A percentile compares a stretch with the other conserved stretches of the same genome.
phyloP scores from a whole-genome alignment of 1,140 invertebrate species.

The Ips typographus region DNA sequence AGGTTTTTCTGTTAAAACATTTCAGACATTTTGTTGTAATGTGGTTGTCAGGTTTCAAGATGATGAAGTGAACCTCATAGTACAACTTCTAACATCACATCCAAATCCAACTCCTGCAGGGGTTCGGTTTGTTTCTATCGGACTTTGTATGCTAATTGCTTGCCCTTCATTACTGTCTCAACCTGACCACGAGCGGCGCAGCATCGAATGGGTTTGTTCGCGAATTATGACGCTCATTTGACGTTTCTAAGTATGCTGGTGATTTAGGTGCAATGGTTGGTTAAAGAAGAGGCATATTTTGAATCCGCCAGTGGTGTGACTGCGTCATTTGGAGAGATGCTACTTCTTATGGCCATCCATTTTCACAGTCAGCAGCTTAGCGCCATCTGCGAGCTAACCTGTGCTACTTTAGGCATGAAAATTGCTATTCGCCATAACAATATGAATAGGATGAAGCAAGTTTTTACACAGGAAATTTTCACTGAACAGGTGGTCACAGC shows the following conservation, averaged over 20 bases:
- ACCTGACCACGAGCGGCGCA: slow-evolving; percentile 80
- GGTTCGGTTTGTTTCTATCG: slow-evolving; percentile 89
- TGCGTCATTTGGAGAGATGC: slow-evolving; percentile 93
- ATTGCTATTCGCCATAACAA: slow-evolving; percentile 89
- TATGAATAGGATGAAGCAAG: slow-evolving; percentile 87
- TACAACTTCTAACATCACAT: slow-evolving; percentile 84
- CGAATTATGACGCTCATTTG: neutral
- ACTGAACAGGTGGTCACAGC: slow-evolving; percentile 96
- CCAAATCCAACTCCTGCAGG: slow-evolving; percentile 88
- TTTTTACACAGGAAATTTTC: slow-evolving; percentile 97
- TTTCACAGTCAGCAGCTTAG: slow-evolving; percentile 93
- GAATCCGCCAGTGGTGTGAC: slow-evolving; percentile 76
- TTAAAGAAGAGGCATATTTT: slow-evolving; percentile 85
- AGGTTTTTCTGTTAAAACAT: slow-evolving; percentile 33
- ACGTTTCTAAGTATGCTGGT: neutral
- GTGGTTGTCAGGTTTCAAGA: slow-evolving; percentile 72
- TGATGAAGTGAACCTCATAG: slow-evolving; percentile 83
- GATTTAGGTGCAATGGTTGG: slow-evolving; percentile 76
- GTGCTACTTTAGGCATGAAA: slow-evolving; percentile 93
- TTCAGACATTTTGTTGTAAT: neutral
- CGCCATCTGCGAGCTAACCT: slow-evolving; percentile 91
- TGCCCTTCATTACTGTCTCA: slow-evolving; percentile 83
- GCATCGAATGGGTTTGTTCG: slow-evolving; percentile 78
- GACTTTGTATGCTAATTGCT: slow-evolving; percentile 91
- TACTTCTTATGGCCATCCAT: slow-evolving; percentile 94